A percentile compares a stretch with the other conserved stretches of the same genome.
phyloP scores from a whole-genome alignment of 2,888 invertebrate genomes.

The Agrotis exclamationis region DNA sequence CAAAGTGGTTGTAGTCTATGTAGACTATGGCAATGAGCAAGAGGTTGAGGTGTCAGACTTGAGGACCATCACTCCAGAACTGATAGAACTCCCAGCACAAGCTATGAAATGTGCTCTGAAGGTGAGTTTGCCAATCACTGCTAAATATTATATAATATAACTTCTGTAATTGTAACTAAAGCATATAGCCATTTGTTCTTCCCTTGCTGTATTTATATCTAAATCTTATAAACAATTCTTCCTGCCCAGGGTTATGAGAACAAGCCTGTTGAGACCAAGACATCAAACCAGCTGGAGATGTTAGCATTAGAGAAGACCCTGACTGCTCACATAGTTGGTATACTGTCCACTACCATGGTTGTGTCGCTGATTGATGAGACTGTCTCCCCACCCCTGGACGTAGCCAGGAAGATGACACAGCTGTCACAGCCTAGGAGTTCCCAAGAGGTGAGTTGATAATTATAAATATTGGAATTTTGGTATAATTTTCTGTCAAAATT shows the following conservation, averaged over 20 bases:
- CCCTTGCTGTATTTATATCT: neutral
- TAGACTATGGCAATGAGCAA: conserved; percentile 99
- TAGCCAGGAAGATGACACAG: conserved; percentile 90
- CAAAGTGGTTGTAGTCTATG: conserved; percentile 94
- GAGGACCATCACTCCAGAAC: conserved; percentile 92
- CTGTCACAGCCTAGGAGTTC: conserved; percentile 83
- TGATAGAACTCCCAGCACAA: conserved; percentile 93
- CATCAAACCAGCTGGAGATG: conserved; percentile 93
- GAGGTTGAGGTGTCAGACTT: conserved; percentile 92
- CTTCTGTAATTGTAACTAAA: no score
- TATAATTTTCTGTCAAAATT: no score
- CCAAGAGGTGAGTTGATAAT: conserved; percentile 76
- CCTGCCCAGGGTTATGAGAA: conserved; percentile 87
- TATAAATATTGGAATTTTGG: no score
- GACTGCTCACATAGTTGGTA: conserved; percentile 91
- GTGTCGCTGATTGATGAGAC: conserved; percentile 92
- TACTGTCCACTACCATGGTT: conserved; percentile 88
- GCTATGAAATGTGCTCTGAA: conserved; percentile 95
- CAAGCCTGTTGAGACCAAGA: conserved; percentile 89
- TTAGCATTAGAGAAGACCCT: conserved; percentile 93
- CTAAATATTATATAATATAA: no score
- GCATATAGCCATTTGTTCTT: no score
- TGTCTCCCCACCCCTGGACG: conserved; percentile 89
- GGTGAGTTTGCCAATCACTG: conserved; percentile 68
- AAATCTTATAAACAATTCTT: neutral